Conservation (phyloP, 2,797 vertebrate species). For the Ateles fusciceps region DNA sequence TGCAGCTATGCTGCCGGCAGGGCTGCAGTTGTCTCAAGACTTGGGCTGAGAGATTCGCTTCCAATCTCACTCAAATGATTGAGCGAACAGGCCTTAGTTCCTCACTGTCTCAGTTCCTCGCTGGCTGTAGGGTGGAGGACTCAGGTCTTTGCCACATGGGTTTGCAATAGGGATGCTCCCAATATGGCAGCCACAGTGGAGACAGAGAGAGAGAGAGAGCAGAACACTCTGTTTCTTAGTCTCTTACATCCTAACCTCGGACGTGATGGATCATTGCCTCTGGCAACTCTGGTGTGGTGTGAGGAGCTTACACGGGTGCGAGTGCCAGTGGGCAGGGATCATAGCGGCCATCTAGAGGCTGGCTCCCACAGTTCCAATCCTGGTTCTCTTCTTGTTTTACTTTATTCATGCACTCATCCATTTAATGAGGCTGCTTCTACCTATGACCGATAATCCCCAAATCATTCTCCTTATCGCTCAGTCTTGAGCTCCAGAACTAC, state of each 20-base stretch:
- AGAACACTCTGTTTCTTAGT: neutral
- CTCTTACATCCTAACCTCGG: neutral
- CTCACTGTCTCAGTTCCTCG: neutral
- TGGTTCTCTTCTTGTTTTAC: neutral
- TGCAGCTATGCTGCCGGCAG: no score
- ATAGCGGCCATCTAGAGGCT: fast-evolving
- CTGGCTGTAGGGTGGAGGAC: neutral
- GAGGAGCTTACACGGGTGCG: neutral
- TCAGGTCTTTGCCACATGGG: neutral
- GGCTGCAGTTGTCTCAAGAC: neutral
- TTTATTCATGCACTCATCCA: neutral
- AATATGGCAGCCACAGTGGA: neutral
- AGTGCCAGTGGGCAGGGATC: neutral
- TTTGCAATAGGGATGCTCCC: neutral
- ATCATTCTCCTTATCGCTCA: neutral
- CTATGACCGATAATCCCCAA: neutral
- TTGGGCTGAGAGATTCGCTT: neutral
- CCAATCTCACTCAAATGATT: neutral
- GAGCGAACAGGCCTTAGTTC: neutral
- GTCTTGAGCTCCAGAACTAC: neutral
- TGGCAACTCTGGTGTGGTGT: neutral
- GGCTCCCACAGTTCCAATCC: neutral
- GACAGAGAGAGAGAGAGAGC: neutral
- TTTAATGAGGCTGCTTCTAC: neutral
- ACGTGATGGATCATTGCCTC: neutral